Conservation (phyloP, 2,113 vertebrate species). For the Cryptotis parvus region DNA sequence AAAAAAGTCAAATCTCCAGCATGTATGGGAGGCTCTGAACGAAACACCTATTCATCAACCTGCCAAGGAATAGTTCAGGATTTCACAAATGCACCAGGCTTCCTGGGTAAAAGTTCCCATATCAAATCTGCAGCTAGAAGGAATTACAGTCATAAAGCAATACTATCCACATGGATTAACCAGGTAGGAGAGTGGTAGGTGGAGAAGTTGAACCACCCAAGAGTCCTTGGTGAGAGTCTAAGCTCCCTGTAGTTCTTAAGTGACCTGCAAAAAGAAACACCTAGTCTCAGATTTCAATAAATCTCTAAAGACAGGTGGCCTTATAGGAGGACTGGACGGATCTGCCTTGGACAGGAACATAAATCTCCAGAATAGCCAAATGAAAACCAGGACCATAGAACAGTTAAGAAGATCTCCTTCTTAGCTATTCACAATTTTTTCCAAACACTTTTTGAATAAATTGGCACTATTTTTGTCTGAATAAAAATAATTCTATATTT, state of each 20-base stretch:
- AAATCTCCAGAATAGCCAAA: too few species aligned
- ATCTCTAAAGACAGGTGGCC: too few species aligned
- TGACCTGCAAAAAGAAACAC: too few species aligned
- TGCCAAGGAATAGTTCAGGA: background rate
- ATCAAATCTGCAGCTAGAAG: background rate
- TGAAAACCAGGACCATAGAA: too few species aligned
- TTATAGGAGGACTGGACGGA: too few species aligned
- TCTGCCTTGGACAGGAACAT: too few species aligned
- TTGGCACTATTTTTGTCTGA: background rate
- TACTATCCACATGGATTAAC: background rate
- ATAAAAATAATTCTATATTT: background rate
- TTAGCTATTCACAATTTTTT: background rate
- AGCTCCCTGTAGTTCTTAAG: too few species aligned
- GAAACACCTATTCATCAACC: slow-evolving; percentile 24
- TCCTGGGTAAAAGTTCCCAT: slow-evolving; percentile 11
- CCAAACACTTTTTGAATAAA: background rate
- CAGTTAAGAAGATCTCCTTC: background rate
- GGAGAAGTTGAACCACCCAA: too few species aligned
- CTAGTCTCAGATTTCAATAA: too few species aligned
- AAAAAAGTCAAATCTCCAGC: background rate
- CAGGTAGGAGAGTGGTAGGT: too few species aligned
- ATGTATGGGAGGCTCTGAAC: slow-evolving; percentile 23
- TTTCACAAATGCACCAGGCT: background rate
- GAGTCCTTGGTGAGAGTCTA: too few species aligned
- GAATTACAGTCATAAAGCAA: background rate